Percentiles rank a stretch among this genome's conserved stretches.
Conservation (phyloP, 2,888 invertebrate genomes). For the Caprella mutica region DNA sequence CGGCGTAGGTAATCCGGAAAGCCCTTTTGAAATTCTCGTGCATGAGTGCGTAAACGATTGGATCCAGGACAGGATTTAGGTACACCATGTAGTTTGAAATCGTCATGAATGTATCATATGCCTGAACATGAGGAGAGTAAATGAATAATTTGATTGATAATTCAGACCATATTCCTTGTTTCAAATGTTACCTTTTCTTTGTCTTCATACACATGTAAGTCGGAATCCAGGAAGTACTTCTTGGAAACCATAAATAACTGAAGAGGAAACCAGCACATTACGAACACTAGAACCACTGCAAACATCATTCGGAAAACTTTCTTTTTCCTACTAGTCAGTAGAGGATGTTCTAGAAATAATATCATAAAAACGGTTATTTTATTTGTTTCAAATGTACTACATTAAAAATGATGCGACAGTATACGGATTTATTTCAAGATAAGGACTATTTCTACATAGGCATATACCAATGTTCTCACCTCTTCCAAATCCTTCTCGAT, state of each 20-base stretch:
- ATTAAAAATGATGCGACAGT: neutral
- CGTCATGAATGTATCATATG: conserved; percentile 10
- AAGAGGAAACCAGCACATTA: conserved; percentile 59
- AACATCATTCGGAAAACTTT: conserved; percentile 36
- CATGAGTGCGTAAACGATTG: conserved; percentile 62
- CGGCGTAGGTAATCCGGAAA: conserved; percentile 40
- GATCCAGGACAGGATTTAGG: conserved; percentile 52
- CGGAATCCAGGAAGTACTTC: conserved; percentile 5
- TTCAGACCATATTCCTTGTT: neutral
- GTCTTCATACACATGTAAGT: conserved; percentile 6
- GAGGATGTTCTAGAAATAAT: conserved; percentile 19
- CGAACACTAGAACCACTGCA: conserved; percentile 49
- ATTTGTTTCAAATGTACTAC: neutral
- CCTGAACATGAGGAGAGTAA: conserved; percentile 1
- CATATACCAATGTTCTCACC: neutral
- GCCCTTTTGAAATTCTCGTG: conserved; percentile 58
- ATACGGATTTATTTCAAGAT: neutral
- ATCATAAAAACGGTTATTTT: neutral
- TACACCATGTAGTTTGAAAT: conserved; percentile 25
- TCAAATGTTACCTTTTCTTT: conserved; percentile 9
- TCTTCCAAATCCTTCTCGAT: neutral
- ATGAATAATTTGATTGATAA: neutral
- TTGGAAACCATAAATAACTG: conserved; percentile 55
- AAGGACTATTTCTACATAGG: too few relatives aligned
- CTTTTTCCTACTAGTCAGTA: conserved; percentile 17